Evolutionary conservation across 2,113 vertebrate genomes (phyloP).

Genomic region (Raja brachyura): DNA sequence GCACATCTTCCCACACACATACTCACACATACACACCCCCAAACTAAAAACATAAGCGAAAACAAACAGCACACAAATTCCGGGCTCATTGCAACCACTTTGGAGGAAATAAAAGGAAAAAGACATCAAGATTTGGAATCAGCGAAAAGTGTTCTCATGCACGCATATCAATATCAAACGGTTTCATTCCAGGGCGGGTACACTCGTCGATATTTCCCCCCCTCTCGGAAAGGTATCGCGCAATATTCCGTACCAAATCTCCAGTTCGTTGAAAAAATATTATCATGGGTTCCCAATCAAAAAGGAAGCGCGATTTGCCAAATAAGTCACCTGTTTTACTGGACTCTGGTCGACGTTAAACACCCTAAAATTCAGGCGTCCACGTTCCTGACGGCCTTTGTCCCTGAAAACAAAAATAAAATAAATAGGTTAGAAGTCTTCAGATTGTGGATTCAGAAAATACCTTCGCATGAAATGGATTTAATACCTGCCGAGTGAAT

Average conservation of each 20-base stretch:
- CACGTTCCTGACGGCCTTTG: slow-evolving; percentile 33
- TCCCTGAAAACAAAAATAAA: slow-evolving; percentile 32
- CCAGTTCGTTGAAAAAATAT: not conserved
- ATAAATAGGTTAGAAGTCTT: slow-evolving; percentile 20
- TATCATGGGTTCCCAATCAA: not conserved
- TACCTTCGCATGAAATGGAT: not conserved
- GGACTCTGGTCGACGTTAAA: not conserved
- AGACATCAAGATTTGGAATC: not conserved
- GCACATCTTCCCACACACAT: no score
- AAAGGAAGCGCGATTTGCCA: not conserved
- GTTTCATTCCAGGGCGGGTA: not conserved
- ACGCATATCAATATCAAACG: slow-evolving; percentile 4
- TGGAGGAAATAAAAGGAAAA: not conserved
- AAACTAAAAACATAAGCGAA: not conserved
- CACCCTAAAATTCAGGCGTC: not conserved
- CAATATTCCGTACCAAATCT: not conserved
- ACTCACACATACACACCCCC: no score
- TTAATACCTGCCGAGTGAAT: no score
- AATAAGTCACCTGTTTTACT: slow-evolving; percentile 21
- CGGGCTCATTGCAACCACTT: not conserved
- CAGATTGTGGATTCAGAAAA: not conserved
- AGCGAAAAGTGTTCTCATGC: slow-evolving; percentile 1
- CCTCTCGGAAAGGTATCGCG: not conserved
- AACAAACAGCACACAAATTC: not conserved
- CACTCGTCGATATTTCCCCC: not conserved